Base-by-base conservation (phyloP, 35 echinoderm and acorn worm genomes). In the Lytechinus variegatus region DNA sequence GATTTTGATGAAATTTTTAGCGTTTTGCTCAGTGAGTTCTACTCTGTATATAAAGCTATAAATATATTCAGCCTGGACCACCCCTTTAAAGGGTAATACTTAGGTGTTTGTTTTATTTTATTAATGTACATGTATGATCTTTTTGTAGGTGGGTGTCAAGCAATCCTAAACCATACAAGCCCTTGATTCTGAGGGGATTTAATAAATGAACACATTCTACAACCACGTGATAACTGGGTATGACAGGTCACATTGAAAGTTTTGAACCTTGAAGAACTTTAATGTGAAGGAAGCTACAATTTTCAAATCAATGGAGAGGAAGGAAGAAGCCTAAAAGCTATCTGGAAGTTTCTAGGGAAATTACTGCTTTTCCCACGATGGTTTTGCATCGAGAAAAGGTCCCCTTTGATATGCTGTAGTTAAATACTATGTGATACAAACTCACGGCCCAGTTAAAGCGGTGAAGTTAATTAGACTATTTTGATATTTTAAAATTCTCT, bases 281-380 rank as follows among this genome's bases (percentile, higher is more conserved):
- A 9, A 58, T 58, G 9, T 24, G 66, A 16, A 79, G 66, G 66
- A 79, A 79, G 19, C n/a, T 16, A n/a, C 16, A 79, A 79, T 79
- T 79, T 79, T 79, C 66, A 79, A 79, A 24, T 79, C 66, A 79
- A 79, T 4, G 8, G 19, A 79, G 19, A n/a, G 66, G 66, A 79
- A 79, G 66, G 66, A 79, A 79, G 19, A 19, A 16, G 19, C 66
- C 66, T 79, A 24, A 79, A 79, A 79, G n/a, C 21, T 79, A 79
- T 79, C 66, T 79, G 66, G 66, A 79, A 79, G 66, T 79, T n/a
- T 79, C 21, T 79, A 24, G n/a, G 66, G 66, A 79, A 79, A 79
- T 79, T 3, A 24, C 19, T 79, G 66, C 66, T 24, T 7, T 79
- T 79, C 8, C 21, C 19, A 19, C 24, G n/a, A 16, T 7, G 66